Evolutionary conservation across 2,113 vertebrate species (phyloP), one percentile per base, ranked within the genome.

Genomic region (Hippolais icterina): DNA sequence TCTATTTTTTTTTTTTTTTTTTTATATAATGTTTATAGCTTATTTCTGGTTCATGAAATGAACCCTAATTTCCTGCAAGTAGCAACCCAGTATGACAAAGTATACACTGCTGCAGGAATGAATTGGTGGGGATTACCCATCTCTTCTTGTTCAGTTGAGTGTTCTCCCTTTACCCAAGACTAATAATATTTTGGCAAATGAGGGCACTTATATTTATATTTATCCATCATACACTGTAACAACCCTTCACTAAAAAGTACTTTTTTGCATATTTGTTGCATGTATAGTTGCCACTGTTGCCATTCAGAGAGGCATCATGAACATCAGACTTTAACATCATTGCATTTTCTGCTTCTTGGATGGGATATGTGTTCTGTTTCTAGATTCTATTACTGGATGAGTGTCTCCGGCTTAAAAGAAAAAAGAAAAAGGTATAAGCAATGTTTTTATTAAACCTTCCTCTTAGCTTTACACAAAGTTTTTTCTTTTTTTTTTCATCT

Each of bases 361-460:
- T 52, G 24, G 46, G 46, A 89, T 95, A 76, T 93, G 28, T 88
- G 54, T 75, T 91, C 50, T 90, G 41, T 80, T 95, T 75, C 60
- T n/a, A 94, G 47, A 78, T 81, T 95, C 77, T 91, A 23, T 91
- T 83, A 92, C 31, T 75, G 83, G 46, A 57, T 90, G 56, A 23
- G 1, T 86, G 53, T 94, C 29, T 54, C 54, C 69, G 44, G 15
- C 37, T 92, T 10, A 15, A 81, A 92, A 83, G 33, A 12, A 9
- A 14, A 61, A 46, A 37, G 7, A 15, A 78, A 78, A 93, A 75
- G 42, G 19, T 64, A 77, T 52, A 72, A 86, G 23, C 28, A 68
- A 56, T 70, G 39, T 75, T 93, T 95, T 86, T 89, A 75, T 90
- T 91, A 96, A 96, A 93, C 63, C 27, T 74, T 90, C 70, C 64